Conservation (phyloP, 2,113 vertebrate species). For the Rhodinocichla rosea region DNA sequence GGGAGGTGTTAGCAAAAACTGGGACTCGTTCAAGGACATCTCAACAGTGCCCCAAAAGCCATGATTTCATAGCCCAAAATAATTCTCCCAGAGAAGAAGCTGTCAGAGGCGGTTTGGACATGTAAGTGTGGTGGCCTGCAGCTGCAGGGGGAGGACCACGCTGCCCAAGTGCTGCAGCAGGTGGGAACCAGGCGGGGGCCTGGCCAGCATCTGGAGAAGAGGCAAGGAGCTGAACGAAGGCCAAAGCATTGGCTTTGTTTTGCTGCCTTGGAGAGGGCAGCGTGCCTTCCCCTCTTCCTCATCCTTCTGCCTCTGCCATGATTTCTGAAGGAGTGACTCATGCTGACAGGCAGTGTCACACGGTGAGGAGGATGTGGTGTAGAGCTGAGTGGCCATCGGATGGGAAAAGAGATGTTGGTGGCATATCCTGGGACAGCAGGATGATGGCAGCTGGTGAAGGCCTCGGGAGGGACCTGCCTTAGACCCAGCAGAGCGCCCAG, state of each 20-base stretch:
- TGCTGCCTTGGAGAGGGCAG: neutral
- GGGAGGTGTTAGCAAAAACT: conserved; percentile 43
- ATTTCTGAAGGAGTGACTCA: neutral
- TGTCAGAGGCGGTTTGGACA: neutral
- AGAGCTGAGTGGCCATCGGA: rapidly evolving
- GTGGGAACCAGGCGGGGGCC: neutral
- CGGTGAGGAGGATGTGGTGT: neutral
- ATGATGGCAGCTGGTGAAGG: neutral
- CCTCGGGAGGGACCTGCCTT: neutral
- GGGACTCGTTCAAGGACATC: conserved; percentile 37
- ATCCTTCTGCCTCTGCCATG: neutral
- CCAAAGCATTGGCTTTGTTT: neutral
- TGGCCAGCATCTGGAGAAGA: neutral
- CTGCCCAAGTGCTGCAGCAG: neutral
- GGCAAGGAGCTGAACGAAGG: neutral
- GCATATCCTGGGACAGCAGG: neutral
- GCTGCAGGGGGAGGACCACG: neutral
- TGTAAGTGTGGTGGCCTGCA: neutral
- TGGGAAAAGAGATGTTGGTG: neutral
- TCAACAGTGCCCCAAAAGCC: conserved; percentile 38
- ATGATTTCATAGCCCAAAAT: conserved; percentile 43
- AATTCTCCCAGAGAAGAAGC: conserved; percentile 30
- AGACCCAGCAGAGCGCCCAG: neutral
- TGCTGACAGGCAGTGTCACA: neutral
- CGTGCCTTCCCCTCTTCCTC: neutral